Conservation (phyloP, 2,888 invertebrate species). For the Isotomurus palustris region DNA sequence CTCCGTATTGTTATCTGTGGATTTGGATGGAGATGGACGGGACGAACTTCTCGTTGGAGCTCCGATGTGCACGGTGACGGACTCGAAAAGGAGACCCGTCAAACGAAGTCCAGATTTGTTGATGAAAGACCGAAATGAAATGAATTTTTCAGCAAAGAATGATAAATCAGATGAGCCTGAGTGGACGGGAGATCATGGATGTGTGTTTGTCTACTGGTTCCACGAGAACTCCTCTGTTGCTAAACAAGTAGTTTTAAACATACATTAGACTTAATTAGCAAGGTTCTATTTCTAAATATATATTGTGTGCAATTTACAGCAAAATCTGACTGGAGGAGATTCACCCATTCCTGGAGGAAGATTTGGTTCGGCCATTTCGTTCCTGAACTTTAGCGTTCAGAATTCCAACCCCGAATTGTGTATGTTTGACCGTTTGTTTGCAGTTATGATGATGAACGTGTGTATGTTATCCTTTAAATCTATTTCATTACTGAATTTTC, state of each 20-base stretch:
- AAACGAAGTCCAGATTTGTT: background rate
- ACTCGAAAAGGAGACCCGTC: background rate
- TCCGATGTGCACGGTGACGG: slow-evolving; percentile 6
- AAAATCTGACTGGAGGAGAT: background rate
- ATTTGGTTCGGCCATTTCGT: slow-evolving; percentile 28
- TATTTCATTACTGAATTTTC: no score
- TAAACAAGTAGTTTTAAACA: background rate
- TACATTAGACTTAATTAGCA: background rate
- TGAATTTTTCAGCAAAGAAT: no score
- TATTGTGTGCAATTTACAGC: no score
- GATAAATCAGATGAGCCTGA: background rate
- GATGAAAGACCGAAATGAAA: no score
- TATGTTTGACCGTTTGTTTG: background rate
- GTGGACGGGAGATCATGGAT: slow-evolving; percentile 24
- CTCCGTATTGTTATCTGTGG: slow-evolving; percentile 18
- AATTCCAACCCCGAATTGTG: slow-evolving; percentile 5
- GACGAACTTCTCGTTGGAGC: slow-evolving; percentile 31
- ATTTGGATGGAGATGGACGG: slow-evolving; percentile 21
- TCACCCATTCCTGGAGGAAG: slow-evolving; percentile 4
- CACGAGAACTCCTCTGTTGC: background rate
- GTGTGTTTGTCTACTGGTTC: slow-evolving; percentile 21
- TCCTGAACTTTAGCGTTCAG: background rate
- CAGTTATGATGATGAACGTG: no score
- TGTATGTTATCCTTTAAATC: no score
- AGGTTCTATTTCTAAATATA: no score